These are phyloP conservation scores for Coregonus suidteri DNA, from an alignment of 2,797 vertebrate genomes.

Conservation along the genomic window DNA sequence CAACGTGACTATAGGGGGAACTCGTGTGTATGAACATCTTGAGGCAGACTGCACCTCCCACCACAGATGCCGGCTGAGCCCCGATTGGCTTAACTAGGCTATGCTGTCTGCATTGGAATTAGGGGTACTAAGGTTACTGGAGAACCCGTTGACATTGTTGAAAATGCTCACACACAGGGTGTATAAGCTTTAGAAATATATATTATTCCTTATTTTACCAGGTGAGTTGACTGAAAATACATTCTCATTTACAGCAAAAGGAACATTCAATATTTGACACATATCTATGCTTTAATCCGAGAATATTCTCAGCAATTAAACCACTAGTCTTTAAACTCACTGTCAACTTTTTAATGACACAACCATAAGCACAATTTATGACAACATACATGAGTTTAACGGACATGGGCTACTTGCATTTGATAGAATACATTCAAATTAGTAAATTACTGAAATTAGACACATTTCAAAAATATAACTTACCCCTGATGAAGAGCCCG, in stretches of 20 bases:
- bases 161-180: too few species aligned
- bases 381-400: not conserved
- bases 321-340: not conserved
- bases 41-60: conserved; percentile 33
- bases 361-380: not conserved
- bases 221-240: too few species aligned
- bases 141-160: not conserved
- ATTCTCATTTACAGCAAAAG: too few species aligned
- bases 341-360: not conserved
- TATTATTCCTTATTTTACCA: too few species aligned
- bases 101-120: conserved; percentile 4
- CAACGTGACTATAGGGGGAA: conserved; percentile 18
- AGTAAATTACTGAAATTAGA: not conserved
- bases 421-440: not conserved
- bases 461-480: conserved; percentile 39
- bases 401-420: not conserved
- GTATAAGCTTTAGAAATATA: too few species aligned
- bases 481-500: conserved; percentile 69
- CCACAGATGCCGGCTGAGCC: conserved; percentile 13
- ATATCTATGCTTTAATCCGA: not conserved
- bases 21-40: not conserved
- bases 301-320: not conserved
- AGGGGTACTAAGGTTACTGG: not conserved
- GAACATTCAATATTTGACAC: too few species aligned
- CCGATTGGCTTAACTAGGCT: not conserved